phyloP scores from a whole-genome alignment of 2,113 vertebrate species.

The Phalacrocorax brasilianus region DNA sequence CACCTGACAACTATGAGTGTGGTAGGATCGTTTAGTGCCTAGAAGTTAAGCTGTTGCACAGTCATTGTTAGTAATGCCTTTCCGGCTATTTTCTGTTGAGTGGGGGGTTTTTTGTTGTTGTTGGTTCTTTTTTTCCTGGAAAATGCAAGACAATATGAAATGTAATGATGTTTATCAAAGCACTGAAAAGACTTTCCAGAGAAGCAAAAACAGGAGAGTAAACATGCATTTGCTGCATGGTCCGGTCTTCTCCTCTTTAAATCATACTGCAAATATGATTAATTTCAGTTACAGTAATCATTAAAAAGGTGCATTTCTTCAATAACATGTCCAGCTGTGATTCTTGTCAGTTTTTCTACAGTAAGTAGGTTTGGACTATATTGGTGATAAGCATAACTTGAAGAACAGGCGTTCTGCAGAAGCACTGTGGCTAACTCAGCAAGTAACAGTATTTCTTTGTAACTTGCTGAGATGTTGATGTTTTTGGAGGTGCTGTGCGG shows the following conservation, averaged over 20 bases:
- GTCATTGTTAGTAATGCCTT: neutral
- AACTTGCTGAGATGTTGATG: neutral
- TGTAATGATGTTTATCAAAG: neutral
- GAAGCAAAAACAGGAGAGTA: neutral
- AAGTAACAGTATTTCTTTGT: neutral
- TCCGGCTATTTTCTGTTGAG: neutral
- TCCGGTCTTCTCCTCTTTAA: neutral
- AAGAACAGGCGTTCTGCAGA: neutral
- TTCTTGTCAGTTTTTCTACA: neutral
- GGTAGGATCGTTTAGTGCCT: neutral
- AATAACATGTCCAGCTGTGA: neutral
- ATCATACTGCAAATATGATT: neutral
- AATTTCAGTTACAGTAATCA: neutral
- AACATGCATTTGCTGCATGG: neutral
- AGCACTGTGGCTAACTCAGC: neutral
- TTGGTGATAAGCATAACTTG: neutral
- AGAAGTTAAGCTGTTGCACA: neutral
- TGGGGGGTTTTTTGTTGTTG: no score
- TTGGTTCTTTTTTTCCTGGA: neutral
- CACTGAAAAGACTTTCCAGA: neutral
- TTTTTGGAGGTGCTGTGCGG: neutral
- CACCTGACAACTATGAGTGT: neutral
- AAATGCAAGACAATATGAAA: neutral
- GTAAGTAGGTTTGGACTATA: neutral
- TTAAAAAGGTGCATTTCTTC: neutral